A percentile compares a stretch with the other conserved stretches of the same genome.
These are phyloP conservation scores for Epizoanthus ramosus DNA, from an alignment of 92 coral and sea anemone genomes.

Conservation along the genomic window DNA sequence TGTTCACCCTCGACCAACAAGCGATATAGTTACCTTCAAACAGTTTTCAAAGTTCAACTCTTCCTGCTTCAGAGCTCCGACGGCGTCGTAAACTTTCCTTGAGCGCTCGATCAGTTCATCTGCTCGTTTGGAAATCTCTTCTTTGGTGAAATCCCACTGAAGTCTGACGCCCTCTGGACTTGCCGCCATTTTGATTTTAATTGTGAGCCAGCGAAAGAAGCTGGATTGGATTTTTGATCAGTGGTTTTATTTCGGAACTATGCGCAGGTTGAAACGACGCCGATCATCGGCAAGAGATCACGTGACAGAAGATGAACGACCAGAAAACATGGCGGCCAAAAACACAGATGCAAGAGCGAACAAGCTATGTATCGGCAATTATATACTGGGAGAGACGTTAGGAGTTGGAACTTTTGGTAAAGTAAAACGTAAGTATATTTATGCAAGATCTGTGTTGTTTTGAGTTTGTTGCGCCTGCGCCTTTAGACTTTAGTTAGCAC, in stretches of 20 bases:
- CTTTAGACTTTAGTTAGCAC: no score
- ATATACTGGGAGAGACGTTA: conserved; percentile 82
- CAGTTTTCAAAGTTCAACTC: conserved; percentile 80
- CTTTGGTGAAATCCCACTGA: conserved; percentile 82
- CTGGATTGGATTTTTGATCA: background rate
- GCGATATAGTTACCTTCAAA: conserved; percentile 65
- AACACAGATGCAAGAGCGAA: conserved; percentile 4
- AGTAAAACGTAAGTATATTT: conserved; percentile 83
- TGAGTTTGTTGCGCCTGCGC: background rate
- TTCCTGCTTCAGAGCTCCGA: conserved; percentile 83
- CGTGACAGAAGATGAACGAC: conserved; percentile 25
- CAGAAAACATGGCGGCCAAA: conserved; percentile 58
- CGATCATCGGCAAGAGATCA: conserved; percentile 27
- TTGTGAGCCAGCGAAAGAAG: conserved; percentile 11
- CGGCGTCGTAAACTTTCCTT: conserved; percentile 78
- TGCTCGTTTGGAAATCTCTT: conserved; percentile 77
- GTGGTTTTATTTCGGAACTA: background rate
- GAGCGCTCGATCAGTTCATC: conserved; percentile 82
- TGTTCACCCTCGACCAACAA: background rate
- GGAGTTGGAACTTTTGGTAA: conserved; percentile 99
- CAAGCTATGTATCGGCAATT: conserved; percentile 83
- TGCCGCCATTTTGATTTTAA: conserved; percentile 49
- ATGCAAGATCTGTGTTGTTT: background rate
- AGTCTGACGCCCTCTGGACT: conserved; percentile 65
- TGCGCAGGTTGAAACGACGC: conserved; percentile 23